A percentile compares a stretch with the other conserved stretches of the same genome.
phyloP scores from a whole-genome alignment of 2,797 vertebrate species.

The Siniperca obscura region DNA sequence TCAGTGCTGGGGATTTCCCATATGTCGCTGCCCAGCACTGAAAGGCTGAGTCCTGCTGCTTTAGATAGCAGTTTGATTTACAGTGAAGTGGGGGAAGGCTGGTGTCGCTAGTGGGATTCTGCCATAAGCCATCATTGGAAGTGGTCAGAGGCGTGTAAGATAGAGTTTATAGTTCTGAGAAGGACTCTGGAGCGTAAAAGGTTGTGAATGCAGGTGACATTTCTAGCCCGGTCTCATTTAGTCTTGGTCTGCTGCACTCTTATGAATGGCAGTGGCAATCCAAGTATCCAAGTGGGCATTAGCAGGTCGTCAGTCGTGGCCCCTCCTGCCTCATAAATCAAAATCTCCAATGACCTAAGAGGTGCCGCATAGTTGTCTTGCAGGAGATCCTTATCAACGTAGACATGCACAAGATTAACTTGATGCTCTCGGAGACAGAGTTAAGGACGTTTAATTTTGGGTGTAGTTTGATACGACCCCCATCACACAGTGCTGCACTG shows the following conservation, averaged over 20 bases:
- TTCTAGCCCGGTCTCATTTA: constrained; percentile 73
- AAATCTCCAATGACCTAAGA: constrained; percentile 75
- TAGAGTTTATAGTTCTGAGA: constrained; percentile 82
- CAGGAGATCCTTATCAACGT: constrained; percentile 72
- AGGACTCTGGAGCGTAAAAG: constrained; percentile 72
- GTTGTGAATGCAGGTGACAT: constrained; percentile 80
- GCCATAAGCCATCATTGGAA: constrained; percentile 70
- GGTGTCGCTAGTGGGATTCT: constrained; percentile 58
- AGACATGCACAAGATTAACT: constrained; percentile 70
- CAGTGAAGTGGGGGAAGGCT: constrained; percentile 53
- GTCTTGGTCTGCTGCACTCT: constrained; percentile 52
- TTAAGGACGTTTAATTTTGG: constrained; percentile 80
- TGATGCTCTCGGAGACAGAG: constrained; percentile 58
- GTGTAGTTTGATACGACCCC: constrained; percentile 69
- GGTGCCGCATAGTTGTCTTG: constrained; percentile 72
- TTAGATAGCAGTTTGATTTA: constrained; percentile 80
- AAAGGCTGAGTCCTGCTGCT: constrained; percentile 55
- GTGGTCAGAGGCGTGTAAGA: constrained; percentile 67
- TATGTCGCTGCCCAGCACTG: constrained; percentile 51
- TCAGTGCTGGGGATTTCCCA: constrained; percentile 70
- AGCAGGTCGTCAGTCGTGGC: constrained; percentile 68
- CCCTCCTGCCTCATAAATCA: constrained; percentile 74
- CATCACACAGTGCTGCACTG: constrained; percentile 6
- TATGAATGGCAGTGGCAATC: constrained; percentile 66
- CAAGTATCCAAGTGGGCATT: constrained; percentile 73